These are phyloP conservation scores for Strigops habroptila DNA, from an alignment of 2,113 vertebrate species.

Conservation along the genomic window DNA sequence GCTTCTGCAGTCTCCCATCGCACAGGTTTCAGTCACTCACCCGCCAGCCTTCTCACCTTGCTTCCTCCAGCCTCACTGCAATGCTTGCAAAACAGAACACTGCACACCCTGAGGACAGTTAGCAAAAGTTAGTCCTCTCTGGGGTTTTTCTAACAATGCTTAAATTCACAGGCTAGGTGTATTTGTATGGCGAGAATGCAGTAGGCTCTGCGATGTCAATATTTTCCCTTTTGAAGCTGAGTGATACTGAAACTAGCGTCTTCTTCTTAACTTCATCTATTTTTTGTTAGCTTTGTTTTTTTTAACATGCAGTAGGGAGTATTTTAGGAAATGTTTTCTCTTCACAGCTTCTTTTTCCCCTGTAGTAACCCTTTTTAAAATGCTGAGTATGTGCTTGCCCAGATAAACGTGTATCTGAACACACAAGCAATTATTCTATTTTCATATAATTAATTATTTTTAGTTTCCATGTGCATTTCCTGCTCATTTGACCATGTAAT, in stretches of 20 bases:
- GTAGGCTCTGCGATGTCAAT: background rate
- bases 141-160: background rate
- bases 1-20: background rate
- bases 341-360: constrained; percentile 20
- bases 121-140: background rate
- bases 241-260: constrained; percentile 24
- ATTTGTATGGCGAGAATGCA: background rate
- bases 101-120: background rate
- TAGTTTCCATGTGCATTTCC: constrained; percentile 67
- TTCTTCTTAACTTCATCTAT: constrained; percentile 24
- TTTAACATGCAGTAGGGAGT: background rate
- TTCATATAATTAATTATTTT: constrained; percentile 75
- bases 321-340: constrained; percentile 39
- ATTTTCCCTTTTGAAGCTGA: background rate
- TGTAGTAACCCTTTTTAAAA: constrained; percentile 52
- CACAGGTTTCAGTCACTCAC: background rate
- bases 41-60: background rate
- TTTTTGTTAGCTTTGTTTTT: background rate
- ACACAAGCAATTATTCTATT: constrained; percentile 69
- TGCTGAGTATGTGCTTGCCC: constrained; percentile 30
- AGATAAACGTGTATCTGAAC: constrained; percentile 64
- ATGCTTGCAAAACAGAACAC: background rate
- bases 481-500: constrained; percentile 76
- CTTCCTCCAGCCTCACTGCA: background rate
- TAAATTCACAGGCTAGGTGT: background rate